These are phyloP conservation scores for Centruroides sculpturatus DNA, from an alignment of 1,140 invertebrate species.

Conservation along the genomic window DNA sequence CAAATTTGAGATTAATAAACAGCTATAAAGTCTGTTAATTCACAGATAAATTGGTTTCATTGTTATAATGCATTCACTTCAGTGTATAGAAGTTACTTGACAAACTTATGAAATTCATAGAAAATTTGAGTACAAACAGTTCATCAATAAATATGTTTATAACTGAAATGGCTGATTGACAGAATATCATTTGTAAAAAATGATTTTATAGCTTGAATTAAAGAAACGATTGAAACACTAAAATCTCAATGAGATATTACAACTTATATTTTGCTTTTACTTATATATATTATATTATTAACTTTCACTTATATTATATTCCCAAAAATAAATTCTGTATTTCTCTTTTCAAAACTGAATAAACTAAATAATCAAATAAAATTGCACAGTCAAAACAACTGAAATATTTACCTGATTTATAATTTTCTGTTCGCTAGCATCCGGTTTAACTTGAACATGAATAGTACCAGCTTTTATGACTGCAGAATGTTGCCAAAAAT, in stretches of 20 bases:
- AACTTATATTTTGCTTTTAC: background rate
- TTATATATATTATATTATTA: background rate
- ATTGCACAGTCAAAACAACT: background rate
- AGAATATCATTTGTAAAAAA: too few relatives aligned
- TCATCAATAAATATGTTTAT: too few relatives aligned
- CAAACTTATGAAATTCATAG: too few relatives aligned
- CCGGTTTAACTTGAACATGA: slow-evolving; percentile 30
- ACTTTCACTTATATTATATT: background rate
- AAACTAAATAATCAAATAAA: background rate
- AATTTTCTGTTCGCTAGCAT: slow-evolving; percentile 29
- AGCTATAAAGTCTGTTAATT: too few relatives aligned
- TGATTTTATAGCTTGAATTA: too few relatives aligned
- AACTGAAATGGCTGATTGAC: too few relatives aligned
- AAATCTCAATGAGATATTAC: background rate
- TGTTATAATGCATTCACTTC: background rate
- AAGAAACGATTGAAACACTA: background rate
- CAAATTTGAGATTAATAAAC: too few relatives aligned
- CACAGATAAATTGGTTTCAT: background rate
- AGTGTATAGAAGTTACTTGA: too few relatives aligned
- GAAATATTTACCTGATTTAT: background rate
- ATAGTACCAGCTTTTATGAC: slow-evolving; percentile 28
- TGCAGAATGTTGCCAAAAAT: slow-evolving; percentile 34
- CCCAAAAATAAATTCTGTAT: background rate
- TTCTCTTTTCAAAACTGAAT: background rate
- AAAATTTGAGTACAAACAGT: too few relatives aligned